A percentile compares a stretch with the other conserved stretches of the same genome.
phyloP scores from a whole-genome alignment of 2,888 invertebrate genomes.

The Drosophila aldrichi region DNA sequence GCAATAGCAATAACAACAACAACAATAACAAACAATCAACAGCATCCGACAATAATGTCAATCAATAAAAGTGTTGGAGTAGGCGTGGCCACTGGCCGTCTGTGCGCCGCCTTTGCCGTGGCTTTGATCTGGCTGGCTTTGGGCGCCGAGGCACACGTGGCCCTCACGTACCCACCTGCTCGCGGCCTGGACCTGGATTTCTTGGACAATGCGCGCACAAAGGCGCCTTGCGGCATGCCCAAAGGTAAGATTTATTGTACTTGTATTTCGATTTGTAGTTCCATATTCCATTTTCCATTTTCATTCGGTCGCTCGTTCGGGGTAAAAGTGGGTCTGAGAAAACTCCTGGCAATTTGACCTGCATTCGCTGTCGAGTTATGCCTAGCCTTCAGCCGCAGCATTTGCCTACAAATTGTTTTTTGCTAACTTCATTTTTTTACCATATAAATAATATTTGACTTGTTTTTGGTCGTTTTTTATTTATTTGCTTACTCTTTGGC shows the following conservation, averaged over 20 bases:
- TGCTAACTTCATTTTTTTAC: slow-evolving; percentile 20
- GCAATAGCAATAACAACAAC: neutral
- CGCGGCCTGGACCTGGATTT: slow-evolving; percentile 96
- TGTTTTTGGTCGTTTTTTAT: slow-evolving; percentile 21
- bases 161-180: slow-evolving; percentile 95
- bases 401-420: slow-evolving; percentile 49
- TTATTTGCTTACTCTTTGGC: slow-evolving; percentile 34
- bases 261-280: too few species aligned
- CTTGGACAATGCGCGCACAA: slow-evolving; percentile 95
- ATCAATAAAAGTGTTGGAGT: slow-evolving; percentile 52
- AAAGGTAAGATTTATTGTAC: slow-evolving; percentile 89
- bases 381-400: slow-evolving; percentile 37
- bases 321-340: slow-evolving; percentile 56
- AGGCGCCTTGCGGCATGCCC: slow-evolving; percentile 97
- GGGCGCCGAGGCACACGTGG: slow-evolving; percentile 88
- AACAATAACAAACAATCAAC: slow-evolving; percentile 34
- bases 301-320: neutral
- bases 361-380: slow-evolving; percentile 25
- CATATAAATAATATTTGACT: slow-evolving; percentile 47
- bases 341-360: slow-evolving; percentile 36
- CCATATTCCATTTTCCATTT: neutral
- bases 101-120: slow-evolving; percentile 21
- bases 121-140: slow-evolving; percentile 39
- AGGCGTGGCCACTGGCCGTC: slow-evolving; percentile 36
- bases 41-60: slow-evolving; percentile 41